phyloP scores from a whole-genome alignment of 2,888 invertebrate species.

The Globia sparganii region DNA sequence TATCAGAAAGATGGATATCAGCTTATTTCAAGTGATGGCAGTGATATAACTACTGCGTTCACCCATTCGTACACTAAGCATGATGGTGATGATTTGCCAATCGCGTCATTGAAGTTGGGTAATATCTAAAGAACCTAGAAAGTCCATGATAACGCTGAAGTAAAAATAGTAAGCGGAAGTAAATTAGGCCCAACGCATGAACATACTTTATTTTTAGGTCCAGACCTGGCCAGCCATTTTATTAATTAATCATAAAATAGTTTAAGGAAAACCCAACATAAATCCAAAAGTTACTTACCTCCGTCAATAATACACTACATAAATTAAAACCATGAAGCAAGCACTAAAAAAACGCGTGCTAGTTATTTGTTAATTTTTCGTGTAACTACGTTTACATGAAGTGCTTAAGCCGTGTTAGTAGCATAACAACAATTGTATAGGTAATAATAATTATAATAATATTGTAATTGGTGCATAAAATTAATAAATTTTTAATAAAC shows the following conservation, averaged over 20 bases:
- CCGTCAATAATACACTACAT: conserved; percentile 12
- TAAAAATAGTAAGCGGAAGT: neutral
- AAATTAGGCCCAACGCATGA: neutral
- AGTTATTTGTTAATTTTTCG: conserved; percentile 3
- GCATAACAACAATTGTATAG: neutral
- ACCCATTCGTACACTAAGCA: neutral
- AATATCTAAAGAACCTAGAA: neutral
- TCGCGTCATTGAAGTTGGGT: neutral
- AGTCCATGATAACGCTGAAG: neutral
- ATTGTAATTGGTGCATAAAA: neutral
- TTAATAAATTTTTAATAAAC: neutral
- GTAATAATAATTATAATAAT: neutral
- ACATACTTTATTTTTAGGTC: neutral
- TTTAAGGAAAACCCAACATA: neutral
- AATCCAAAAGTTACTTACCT: conserved; percentile 40
- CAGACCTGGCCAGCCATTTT: neutral
- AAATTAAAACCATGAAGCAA: conserved; percentile 21
- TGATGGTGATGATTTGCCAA: neutral
- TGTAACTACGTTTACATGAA: neutral
- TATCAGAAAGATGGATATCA: neutral
- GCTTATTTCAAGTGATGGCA: conserved; percentile 10
- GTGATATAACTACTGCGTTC: neutral
- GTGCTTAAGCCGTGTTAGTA: conserved; percentile 19
- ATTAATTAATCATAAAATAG: neutral
- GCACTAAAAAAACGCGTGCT: conserved; percentile 18